Percentiles rank a stretch among this genome's conserved stretches.
phyloP scores from a whole-genome alignment of 2,888 invertebrate genomes.

The Xylota sylvarum region DNA sequence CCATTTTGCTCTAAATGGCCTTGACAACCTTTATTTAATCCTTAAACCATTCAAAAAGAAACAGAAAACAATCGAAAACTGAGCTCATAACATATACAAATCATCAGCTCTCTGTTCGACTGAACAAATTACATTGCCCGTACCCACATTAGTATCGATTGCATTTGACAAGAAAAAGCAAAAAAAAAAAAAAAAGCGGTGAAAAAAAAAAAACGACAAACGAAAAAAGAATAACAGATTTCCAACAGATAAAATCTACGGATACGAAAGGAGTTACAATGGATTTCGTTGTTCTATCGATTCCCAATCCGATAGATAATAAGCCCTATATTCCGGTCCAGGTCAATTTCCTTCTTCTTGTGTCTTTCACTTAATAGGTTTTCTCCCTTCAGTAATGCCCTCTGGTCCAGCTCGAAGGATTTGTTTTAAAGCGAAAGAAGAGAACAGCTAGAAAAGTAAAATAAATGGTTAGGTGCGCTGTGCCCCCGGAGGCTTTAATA shows the following conservation, averaged over 20 bases:
- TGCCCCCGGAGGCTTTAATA: slow-evolving; percentile 33
- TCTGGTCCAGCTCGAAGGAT: slow-evolving; percentile 3
- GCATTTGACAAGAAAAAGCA: slow-evolving; percentile 26
- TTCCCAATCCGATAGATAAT: slow-evolving; percentile 72
- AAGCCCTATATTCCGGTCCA: slow-evolving; percentile 67
- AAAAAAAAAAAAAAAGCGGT: slow-evolving; percentile 19
- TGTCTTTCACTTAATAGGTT: slow-evolving; percentile 60
- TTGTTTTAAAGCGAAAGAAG: slow-evolving; percentile 32
- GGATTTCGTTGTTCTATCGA: slow-evolving; percentile 69
- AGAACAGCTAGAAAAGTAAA: slow-evolving; percentile 42
- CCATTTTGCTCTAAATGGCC: slow-evolving; percentile 22
- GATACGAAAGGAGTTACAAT: slow-evolving; percentile 63
- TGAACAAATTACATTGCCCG: slow-evolving; percentile 57
- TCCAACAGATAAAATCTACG: slow-evolving; percentile 65
- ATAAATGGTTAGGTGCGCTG: slow-evolving; percentile 43
- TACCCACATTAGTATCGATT: slow-evolving; percentile 19
- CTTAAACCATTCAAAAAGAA: slow-evolving; percentile 18
- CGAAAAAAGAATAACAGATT: slow-evolving; percentile 53
- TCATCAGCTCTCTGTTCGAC: slow-evolving; percentile 60
- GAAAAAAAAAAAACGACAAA: slow-evolving; percentile 15
- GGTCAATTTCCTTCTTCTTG: slow-evolving; percentile 52
- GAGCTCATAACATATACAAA: slow-evolving; percentile 59
- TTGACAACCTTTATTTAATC: slow-evolving; percentile 48
- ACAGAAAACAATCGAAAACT: background rate
- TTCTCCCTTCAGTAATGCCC: slow-evolving; percentile 42